Evolutionary conservation across 1,140 invertebrate species (phyloP).

Genomic region (Drosophila yakuba): DNA sequence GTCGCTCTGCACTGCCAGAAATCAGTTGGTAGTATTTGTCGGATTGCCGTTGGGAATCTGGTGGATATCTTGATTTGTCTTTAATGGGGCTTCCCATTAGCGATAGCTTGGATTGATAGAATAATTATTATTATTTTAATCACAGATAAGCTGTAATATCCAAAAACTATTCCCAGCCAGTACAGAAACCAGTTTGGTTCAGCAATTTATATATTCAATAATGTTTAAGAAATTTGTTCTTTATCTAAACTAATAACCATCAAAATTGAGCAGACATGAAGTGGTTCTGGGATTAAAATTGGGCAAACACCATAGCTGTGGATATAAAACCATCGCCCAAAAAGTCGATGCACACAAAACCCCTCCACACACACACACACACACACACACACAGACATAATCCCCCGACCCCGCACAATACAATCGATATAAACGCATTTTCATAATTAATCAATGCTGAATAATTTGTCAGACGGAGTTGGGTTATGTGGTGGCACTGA

Average conservation of each 20-base stretch:
- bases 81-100: conserved; percentile 6
- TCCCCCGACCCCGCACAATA: conserved; percentile 20
- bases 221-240: too few species aligned
- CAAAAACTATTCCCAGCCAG: too few species aligned
- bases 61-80: conserved; percentile 20
- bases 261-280: conserved; percentile 53
- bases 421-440: conserved; percentile 82
- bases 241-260: background rate
- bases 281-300: conserved; percentile 50
- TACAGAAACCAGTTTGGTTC: background rate
- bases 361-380: background rate
- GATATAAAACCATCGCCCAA: conserved; percentile 19
- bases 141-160: too few species aligned
- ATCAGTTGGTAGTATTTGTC: conserved; percentile 1
- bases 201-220: background rate
- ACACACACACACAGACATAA: background rate
- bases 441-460: conserved; percentile 82
- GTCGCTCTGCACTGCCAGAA: conserved; percentile 28
- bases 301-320: conserved; percentile 49
- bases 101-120: conserved; percentile 8
- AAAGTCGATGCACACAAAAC: conserved; percentile 9
- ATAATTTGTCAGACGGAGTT: conserved; percentile 66
- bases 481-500: conserved; percentile 35
- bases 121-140: background rate
- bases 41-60: conserved; percentile 13